Base-by-base conservation (phyloP, 2,113 vertebrate genomes). In the Pseudonaja textilis region DNA sequence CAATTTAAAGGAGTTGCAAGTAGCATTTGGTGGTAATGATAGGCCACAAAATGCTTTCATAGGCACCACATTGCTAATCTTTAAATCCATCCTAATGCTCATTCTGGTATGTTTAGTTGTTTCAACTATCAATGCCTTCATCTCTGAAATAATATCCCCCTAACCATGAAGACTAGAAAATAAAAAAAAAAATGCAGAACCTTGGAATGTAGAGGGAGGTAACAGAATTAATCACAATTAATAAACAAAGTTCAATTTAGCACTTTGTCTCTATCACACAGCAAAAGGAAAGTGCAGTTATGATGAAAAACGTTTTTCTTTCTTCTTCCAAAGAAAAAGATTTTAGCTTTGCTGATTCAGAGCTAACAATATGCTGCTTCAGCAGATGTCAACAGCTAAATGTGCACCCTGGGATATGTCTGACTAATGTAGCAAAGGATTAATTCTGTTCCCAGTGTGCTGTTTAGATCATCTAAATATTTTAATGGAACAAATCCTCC, bases 321-420 rank as follows among this genome's bases (percentile, higher is more conserved):
- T 81, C 39, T 89, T 25, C 88, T 85, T 57, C 88, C 88, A 89
- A 89, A 92, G 69, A 39, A 85, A 91, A 87, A 59, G 61, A 22
- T 25, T 91, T 91, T 91, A 88, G 26, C 45, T 85, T 64, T 59
- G 90, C 86, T 91, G 55, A 74, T 55, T 85, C 29, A 52, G 26
- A 92, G 56, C 87, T 42, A 91, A 23, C 2, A 23, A 88, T 22
- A 81, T 90, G 92, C 88, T 59, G 5, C 9, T 56, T 92, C 88
- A 92, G 92, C 1, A 25, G 47, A 34, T 85, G 52, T 89, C 42
- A 4, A 1, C 0, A 0, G 26, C 64, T 56, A 81, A 56, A 89
- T 85, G 64, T 34, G 29, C 39, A 88, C 2, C 11, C 5, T 29
- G 91, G 88, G 56, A 94, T 86, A 5, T 0, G 0, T 42, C 4